A percentile compares a stretch with the other conserved stretches of the same genome.
phyloP scores from a whole-genome alignment of 2,113 vertebrate genomes.

The Lophotis ruficrista region DNA sequence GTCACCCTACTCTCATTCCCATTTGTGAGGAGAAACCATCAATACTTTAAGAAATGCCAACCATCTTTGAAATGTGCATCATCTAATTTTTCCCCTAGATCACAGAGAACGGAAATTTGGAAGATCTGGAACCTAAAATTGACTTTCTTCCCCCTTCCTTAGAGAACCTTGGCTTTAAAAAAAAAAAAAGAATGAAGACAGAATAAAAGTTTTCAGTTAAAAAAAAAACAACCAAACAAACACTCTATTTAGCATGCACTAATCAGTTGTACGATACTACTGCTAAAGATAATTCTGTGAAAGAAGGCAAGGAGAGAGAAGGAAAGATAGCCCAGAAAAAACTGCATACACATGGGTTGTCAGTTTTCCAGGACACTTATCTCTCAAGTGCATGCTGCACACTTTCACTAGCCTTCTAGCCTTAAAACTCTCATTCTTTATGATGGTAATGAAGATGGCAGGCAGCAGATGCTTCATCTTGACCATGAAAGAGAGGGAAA shows the following conservation, averaged over 20 bases:
- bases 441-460: not conserved
- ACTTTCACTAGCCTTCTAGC: not conserved
- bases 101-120: not conserved
- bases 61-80: not conserved
- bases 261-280: not conserved
- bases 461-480: conserved; percentile 15
- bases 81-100: not conserved
- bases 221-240: not conserved
- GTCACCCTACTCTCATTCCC: not conserved
- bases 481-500: conserved; percentile 9
- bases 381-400: not conserved
- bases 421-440: conserved; percentile 30
- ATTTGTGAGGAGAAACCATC: not conserved
- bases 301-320: not conserved
- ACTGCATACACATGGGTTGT: not conserved
- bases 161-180: not conserved
- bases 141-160: not conserved
- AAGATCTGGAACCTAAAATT: not conserved
- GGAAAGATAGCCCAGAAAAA: not conserved
- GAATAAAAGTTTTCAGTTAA: not conserved
- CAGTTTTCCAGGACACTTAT: conserved; percentile 1
- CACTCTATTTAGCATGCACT: not conserved
- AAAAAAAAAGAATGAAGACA: not conserved
- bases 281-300: not conserved
- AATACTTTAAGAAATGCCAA: not conserved